Evolutionary conservation across 2,797 vertebrate genomes (phyloP).

Genomic region (Delichon dasypus): DNA sequence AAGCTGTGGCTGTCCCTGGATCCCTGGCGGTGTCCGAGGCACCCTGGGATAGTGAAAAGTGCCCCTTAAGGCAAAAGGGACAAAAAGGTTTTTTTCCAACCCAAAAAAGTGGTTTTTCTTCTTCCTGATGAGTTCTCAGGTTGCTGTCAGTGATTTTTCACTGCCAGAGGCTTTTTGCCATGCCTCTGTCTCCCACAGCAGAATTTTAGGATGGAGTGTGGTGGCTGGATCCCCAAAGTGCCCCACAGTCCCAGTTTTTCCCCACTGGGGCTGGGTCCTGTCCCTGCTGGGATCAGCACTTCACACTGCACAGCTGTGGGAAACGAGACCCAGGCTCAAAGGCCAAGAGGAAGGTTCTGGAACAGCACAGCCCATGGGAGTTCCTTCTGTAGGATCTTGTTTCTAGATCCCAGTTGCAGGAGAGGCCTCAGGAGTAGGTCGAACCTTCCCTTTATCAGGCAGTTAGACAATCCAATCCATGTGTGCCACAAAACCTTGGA

Average conservation of each 20-base stretch:
- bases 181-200: not conserved
- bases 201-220: not conserved
- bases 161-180: not conserved
- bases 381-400: not conserved
- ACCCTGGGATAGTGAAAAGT: not conserved
- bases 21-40: not conserved
- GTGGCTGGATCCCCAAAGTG: not conserved
- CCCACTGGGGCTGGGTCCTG: not conserved
- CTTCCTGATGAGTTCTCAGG: not conserved
- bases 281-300: fast-evolving
- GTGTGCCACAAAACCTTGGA: not conserved
- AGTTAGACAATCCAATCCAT: not conserved
- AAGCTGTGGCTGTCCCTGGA: not conserved
- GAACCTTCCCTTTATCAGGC: not conserved
- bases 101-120: not conserved
- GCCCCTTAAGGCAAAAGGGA: not conserved
- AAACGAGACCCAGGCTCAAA: fast-evolving
- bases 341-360: not conserved
- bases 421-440: not conserved
- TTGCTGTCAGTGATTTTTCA: not conserved
- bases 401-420: not conserved
- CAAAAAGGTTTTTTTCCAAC: too few relatives aligned
- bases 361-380: not conserved
- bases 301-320: not conserved
- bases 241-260: too few relatives aligned